Evolutionary conservation across 2,797 vertebrate genomes (phyloP), one percentile per base, ranked within the genome.

Genomic region (Tarsius wallacei): DNA sequence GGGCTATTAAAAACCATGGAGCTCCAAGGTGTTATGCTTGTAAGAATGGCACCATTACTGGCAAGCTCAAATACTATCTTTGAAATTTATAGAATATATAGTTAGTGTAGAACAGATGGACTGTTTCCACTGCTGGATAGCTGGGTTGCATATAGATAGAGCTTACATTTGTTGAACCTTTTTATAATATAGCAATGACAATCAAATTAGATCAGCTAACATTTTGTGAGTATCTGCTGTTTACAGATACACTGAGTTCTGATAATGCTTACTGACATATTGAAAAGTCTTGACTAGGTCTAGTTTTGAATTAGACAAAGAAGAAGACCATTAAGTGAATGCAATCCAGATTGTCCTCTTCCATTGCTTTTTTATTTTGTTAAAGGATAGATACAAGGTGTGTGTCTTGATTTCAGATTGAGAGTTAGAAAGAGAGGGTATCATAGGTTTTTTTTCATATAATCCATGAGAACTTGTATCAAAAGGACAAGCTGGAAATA

Each of bases 291-390:
- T 59, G 55, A 81, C 59, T 61, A 76, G 88, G 57, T 87, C 91
- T 78, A 78, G 64, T 73, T 94, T 93, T 91, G 51, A 87, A 88
- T 84, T 84, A 88, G 76, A 84, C 49, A 61, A 73, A 90, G 57
- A 94, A 21, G 63, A 84, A 59, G 64, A 80, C 84, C 51, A 17
- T 93, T 74, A 87, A 80, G 73, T 61, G 55, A 17, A 68, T 80
- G n/a, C 33, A 74, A 19, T 80, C 82, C 51, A 88, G 49, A 61
- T 88, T 85, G 15, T 78, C 26, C 71, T 91, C 63, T 93, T 61
- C 57, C 21, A 36, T 64, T 89, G 66, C 57, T 87, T 51, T 16
- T 91, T 81, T 70, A 61, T 76, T 93, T 93, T 78, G 49, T 93
- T 86, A 71, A 87, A 93, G 70, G 31, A 49, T 31, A 90, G 28